Evolutionary conservation across 2,797 vertebrate genomes (phyloP).

Genomic region (Lutjanus argentimaculatus): DNA sequence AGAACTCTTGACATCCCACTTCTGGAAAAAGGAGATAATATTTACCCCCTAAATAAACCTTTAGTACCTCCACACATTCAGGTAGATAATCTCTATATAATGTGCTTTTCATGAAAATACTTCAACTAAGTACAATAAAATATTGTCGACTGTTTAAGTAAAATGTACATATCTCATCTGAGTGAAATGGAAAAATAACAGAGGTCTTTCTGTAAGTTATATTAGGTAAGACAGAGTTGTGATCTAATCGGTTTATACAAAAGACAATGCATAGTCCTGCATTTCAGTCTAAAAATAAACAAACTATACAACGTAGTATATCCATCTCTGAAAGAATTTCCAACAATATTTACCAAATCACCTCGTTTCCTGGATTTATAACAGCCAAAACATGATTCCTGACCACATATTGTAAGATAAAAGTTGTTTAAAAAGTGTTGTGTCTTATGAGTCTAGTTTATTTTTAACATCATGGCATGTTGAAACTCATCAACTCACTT

Average conservation of each 20-base stretch:
- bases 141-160: constrained; percentile 42
- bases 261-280: constrained; percentile 32
- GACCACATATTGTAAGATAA: constrained; percentile 3
- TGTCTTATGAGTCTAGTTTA: constrained; percentile 21
- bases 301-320: constrained; percentile 59
- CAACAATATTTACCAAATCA: constrained; percentile 17
- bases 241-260: constrained; percentile 44
- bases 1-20: constrained; percentile 12
- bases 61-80: constrained; percentile 23
- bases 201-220: constrained; percentile 31
- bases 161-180: constrained; percentile 62
- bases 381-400: constrained; percentile 18
- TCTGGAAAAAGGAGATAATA: constrained; percentile 25
- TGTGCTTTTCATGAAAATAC: constrained; percentile 69
- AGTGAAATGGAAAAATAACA: constrained; percentile 59
- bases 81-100: constrained; percentile 48
- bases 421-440: constrained; percentile 12
- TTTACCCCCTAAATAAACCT: constrained; percentile 6
- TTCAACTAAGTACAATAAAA: constrained; percentile 65
- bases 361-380: constrained; percentile 2
- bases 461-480: not conserved
- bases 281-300: constrained; percentile 65
- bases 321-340: constrained; percentile 25
- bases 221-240: constrained; percentile 28
- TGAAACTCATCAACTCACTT: constrained; percentile 6